Base-by-base conservation (phyloP, 2,797 vertebrate species). In the Rallus crepitans region DNA sequence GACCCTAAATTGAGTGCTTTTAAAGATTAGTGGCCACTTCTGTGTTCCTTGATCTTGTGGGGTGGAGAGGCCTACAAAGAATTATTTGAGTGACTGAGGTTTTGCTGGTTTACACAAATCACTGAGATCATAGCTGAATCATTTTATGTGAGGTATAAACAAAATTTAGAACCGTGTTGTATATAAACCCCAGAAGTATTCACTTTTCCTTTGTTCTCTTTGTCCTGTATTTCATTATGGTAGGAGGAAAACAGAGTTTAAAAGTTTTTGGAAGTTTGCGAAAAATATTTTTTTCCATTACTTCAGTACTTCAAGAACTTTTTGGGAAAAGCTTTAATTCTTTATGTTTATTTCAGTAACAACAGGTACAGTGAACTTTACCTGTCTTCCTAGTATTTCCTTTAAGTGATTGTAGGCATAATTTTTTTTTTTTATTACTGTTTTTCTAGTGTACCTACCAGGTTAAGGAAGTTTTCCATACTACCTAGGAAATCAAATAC, bases 21-120 rank as follows among this genome's bases (percentile, higher is more conserved):
- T 64, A 79, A 89, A 93, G 60, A 93, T 85, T 78, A 78, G 40
- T 69, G 59, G 16, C 48, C 42, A 23, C 68, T 76, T 56, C 16
- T 81, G 52, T 83, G 57, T 90, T 86, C 35, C 86, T 89, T 87
- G 59, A 87, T 94, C 48, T 84, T 89, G 3, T 50, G 84, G 64
- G 24, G 20, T 76, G 86, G 82, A 71, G 64, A 65, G 24, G 12
- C 40, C 75, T 89, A n/a, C 50, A 56, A 56, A 84, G 31, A 91
- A 27, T 81, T 85, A 71, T 79, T 87, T 90, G 56, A 87, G 31
- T 77, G 59, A 33, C 16, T 85, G 27, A 48, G 27, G 6, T 77
- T 93, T 93, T 52, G n/a, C 10, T 64, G 25, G 14, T 91, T 90
- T 94, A 50, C 55, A 93, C 28, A 91, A 89, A 77, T 89, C 56